A percentile compares a stretch with the other conserved stretches of the same genome.
Conservation (phyloP, 2,888 invertebrate genomes). For the Rotaria sp. region DNA sequence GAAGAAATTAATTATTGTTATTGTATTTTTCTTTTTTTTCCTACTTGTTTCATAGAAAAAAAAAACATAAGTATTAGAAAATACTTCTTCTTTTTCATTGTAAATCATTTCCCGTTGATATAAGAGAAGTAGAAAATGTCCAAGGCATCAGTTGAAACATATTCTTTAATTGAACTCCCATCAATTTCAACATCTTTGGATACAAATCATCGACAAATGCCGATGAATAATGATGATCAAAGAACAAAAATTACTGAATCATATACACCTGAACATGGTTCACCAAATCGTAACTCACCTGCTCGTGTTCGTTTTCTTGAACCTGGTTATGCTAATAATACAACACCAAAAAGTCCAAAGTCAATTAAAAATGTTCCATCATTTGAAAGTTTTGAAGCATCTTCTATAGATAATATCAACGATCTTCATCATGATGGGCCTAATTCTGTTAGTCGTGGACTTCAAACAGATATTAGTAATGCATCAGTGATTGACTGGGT, state of each 20-base stretch:
- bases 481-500: not conserved
- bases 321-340: not conserved
- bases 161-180: not conserved
- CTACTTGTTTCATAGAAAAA: not conserved
- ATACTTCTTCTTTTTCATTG: not conserved
- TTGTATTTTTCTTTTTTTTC: not conserved
- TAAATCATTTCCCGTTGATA: not conserved
- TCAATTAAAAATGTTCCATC: not conserved
- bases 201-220: not conserved
- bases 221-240: not conserved
- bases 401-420: not conserved
- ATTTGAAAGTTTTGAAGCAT: not conserved
- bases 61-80: not conserved
- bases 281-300: not conserved
- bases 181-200: not conserved
- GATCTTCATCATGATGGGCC: not conserved
- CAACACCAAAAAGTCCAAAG: not conserved
- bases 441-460: slow-evolving; percentile 12
- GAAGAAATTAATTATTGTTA: not conserved
- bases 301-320: not conserved
- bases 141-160: not conserved
- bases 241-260: not conserved
- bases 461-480: not conserved
- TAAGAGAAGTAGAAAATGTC: not conserved
- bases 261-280: not conserved